These are phyloP conservation scores for Sebastes taczanowskii DNA, from an alignment of 2,797 vertebrate genomes.

Conservation along the genomic window DNA sequence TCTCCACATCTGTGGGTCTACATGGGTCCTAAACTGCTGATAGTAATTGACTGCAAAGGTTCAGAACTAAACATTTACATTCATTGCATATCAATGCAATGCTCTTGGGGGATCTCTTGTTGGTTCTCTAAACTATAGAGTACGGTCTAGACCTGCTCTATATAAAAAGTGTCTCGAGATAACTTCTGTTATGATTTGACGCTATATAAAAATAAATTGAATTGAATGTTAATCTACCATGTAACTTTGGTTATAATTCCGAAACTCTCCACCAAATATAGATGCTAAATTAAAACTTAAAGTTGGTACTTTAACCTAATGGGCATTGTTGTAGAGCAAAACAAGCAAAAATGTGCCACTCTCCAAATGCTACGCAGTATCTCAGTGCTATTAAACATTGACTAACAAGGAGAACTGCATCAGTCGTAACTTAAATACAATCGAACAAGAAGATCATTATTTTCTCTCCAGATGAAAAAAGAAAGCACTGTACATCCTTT, in stretches of 20 bases:
- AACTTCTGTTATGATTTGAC: no score
- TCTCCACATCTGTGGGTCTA: not conserved
- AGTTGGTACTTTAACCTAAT: not conserved
- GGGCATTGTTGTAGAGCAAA: not conserved
- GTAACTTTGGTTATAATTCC: not conserved
- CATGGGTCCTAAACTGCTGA: not conserved
- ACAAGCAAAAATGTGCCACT: not conserved
- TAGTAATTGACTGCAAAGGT: not conserved
- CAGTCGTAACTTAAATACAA: slow-evolving; percentile 34
- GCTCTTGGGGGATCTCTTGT: no score
- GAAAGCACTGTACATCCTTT: slow-evolving; percentile 44
- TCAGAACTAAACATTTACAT: not conserved
- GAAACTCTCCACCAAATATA: not conserved
- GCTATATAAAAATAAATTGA: no score
- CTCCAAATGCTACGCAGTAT: not conserved
- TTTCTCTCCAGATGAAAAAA: slow-evolving; percentile 44
- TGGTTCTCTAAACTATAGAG: no score
- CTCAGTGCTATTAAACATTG: slow-evolving; percentile 5
- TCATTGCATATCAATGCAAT: not conserved
- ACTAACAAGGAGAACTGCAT: slow-evolving; percentile 38
- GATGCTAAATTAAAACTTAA: not conserved
- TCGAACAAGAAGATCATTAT: slow-evolving; percentile 52
- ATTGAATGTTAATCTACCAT: not conserved
- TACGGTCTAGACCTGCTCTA: no score
- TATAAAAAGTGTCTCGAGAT: no score